Evolutionary conservation across 2,113 vertebrate genomes (phyloP), one percentile per base, ranked within the genome.

Genomic region (Nesogale talazaci): DNA sequence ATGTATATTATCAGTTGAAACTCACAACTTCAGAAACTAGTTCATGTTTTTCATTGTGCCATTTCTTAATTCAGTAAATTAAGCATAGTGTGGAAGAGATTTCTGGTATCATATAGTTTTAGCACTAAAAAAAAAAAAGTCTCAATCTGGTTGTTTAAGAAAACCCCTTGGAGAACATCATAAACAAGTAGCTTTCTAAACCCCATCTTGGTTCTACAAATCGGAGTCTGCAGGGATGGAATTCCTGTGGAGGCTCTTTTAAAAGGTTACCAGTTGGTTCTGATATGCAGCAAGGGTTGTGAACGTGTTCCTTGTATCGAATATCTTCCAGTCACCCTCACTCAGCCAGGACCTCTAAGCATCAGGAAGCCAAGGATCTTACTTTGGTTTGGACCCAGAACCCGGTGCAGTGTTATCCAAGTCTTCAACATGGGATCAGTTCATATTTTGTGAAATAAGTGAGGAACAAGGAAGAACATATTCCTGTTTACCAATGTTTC

Each of bases 31-130:
- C 22, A 80, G 12, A 92, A 69, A 92, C 74, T 52, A 31, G 14
- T 85, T 85, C 36, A 78, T 72, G 46, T 85, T 86, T 93, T 91
- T 67, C 29, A 89, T 25, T 27, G 10, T 8, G 31, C 74, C 20
- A 59, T 67, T 52, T 56, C 42, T 82, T 86, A 38, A 52, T 7
- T 78, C 31, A 1, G 69, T 57, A 61, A 94, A 83, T 80, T 76
- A 78, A 94, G 56, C 46, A 12, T 83, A 2, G 46, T 52, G 29
- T 75, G 46, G 46, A 72, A 89, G n/a, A 63, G 11, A 42, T 59
- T 31, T 29, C 42, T 31, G 46, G 6, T 46, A 40, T 6, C 79
- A 23, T 84, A 74, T 40, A 31, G 80, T 78, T 40, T 63, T 72
- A 56, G 56, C 27, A 59, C 40, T 83, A 46, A 72, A 83, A 83